Conservation (phyloP, 2,113 vertebrate species). For the Coryphaenoides rupestris region DNA sequence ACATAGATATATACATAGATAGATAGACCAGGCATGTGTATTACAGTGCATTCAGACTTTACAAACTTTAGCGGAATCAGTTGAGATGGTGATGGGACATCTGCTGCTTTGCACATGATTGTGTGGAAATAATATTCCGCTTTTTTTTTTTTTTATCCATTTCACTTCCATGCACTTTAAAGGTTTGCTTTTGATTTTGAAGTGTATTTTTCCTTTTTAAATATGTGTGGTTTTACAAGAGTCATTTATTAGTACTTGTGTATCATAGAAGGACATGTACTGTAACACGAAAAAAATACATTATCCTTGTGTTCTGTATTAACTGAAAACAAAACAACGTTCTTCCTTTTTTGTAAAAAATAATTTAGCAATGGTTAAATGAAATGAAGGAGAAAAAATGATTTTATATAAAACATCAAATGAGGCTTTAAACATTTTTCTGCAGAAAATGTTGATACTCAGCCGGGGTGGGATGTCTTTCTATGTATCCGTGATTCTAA, state of each 20-base stretch:
- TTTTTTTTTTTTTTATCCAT: slow-evolving; percentile 15
- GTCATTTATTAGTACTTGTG: slow-evolving; percentile 13
- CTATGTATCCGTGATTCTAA: slow-evolving; percentile 12
- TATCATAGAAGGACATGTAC: slow-evolving; percentile 21
- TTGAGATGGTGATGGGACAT: slow-evolving; percentile 41
- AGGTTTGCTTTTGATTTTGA: neutral
- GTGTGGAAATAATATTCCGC: slow-evolving; percentile 24
- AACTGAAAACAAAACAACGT: slow-evolving; percentile 18
- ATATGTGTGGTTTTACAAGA: slow-evolving; percentile 7
- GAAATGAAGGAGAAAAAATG: neutral
- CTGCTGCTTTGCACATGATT: slow-evolving; percentile 14
- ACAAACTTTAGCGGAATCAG: neutral
- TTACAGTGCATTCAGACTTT: too few relatives aligned
- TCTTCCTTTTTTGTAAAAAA: slow-evolving; percentile 14
- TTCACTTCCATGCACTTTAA: slow-evolving; percentile 31
- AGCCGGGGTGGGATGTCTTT: slow-evolving; percentile 5
- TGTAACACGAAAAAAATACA: too few relatives aligned
- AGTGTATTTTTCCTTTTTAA: slow-evolving; percentile 13
- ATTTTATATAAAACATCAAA: slow-evolving; percentile 41
- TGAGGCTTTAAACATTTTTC: slow-evolving; percentile 10
- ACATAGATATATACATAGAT: too few relatives aligned
- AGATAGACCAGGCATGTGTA: too few relatives aligned
- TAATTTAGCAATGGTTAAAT: neutral
- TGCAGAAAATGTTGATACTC: slow-evolving; percentile 6
- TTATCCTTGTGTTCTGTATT: slow-evolving; percentile 12